Base-by-base conservation (phyloP, 2,113 vertebrate species). In the Marmota monax region DNA sequence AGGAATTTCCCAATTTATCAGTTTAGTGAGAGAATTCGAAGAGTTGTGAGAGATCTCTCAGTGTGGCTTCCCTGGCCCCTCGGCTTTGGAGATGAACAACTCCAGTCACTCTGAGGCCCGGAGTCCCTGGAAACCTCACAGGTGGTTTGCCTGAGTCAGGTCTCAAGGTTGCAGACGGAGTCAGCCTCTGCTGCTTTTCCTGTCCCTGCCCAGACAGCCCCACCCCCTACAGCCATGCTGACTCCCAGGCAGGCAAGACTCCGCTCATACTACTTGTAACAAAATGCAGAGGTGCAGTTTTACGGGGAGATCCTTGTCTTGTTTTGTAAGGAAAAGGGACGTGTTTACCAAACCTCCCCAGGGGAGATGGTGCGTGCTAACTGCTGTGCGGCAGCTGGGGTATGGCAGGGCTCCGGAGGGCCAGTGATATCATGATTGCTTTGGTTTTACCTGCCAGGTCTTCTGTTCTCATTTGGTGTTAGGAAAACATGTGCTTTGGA, bases 371-470 rank as follows among this genome's bases (percentile, higher is more conserved):
- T 7, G 2, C 0, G 11, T 29, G 25, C 27, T 6, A 29, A 39
- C 9, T 14, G 70, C 70, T 53, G 2, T 18, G 10, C n/a, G 29
- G 48, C 48, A 51, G 10, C 56, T 13, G n/a, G 20, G 2, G 2
- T 9, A 0, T 1, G 70, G 45, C n/a, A 7, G 11, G 56, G 1
- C 29, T 11, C 4, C 0, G 27, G 18, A 17, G 80, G 1, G 2
- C 25, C 9, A 17, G 53, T 25, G 17, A 16, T 29, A 10, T n/a
- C 37, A 25, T 22, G 23, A 11, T 18, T 42, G 4, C 37, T 5
- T 25, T 22, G 4, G 32, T 25, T 23, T 3, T 2, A 27, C 5
- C 3, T 27, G 12, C n/a, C 4, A 0, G n/a, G 20, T 25, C 56
- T 53, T 73, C 45, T 39, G 27, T 34, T 34, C 23, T 53, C 23